A percentile compares a stretch with the other conserved stretches of the same genome.
These are phyloP conservation scores for Potamilus streckersoni DNA, from an alignment of 1,140 invertebrate genomes.

Conservation along the genomic window DNA sequence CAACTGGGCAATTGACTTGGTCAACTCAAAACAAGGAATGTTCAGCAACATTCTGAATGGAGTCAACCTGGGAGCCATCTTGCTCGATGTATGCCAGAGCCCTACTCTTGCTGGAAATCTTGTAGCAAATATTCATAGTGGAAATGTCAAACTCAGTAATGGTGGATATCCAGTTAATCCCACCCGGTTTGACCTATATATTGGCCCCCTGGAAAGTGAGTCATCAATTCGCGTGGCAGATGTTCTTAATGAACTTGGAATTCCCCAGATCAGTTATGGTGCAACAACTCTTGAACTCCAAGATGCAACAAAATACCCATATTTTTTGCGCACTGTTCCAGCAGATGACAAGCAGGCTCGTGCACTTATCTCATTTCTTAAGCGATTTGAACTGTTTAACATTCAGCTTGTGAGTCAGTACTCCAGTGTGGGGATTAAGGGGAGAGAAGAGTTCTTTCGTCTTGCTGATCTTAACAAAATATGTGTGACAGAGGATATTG, in stretches of 20 bases:
- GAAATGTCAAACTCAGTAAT: slow-evolving; percentile 36
- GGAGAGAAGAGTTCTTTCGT: slow-evolving; percentile 51
- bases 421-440: slow-evolving; percentile 49
- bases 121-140: slow-evolving; percentile 61
- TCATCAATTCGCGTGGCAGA: slow-evolving; percentile 80
- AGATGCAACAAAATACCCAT: slow-evolving; percentile 72
- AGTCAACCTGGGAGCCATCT: slow-evolving; percentile 53
- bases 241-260: slow-evolving; percentile 74
- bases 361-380: slow-evolving; percentile 73
- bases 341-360: slow-evolving; percentile 85
- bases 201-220: slow-evolving; percentile 69
- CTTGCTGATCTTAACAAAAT: slow-evolving; percentile 55
- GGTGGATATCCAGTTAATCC: slow-evolving; percentile 41
- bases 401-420: slow-evolving; percentile 58
- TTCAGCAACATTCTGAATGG: slow-evolving; percentile 45
- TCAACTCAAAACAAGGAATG: slow-evolving; percentile 54
- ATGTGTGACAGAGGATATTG: slow-evolving; percentile 56
- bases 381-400: slow-evolving; percentile 53
- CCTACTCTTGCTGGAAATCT: slow-evolving; percentile 59
- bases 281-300: slow-evolving; percentile 74
- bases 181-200: slow-evolving; percentile 51
- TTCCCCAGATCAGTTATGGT: slow-evolving; percentile 82
- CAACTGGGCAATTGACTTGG: slow-evolving; percentile 60
- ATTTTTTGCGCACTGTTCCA: slow-evolving; percentile 85
- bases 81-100: slow-evolving; percentile 60